These are phyloP conservation scores for Drosophila mauritiana DNA, from an alignment of 1,140 invertebrate species.

Conservation along the genomic window DNA sequence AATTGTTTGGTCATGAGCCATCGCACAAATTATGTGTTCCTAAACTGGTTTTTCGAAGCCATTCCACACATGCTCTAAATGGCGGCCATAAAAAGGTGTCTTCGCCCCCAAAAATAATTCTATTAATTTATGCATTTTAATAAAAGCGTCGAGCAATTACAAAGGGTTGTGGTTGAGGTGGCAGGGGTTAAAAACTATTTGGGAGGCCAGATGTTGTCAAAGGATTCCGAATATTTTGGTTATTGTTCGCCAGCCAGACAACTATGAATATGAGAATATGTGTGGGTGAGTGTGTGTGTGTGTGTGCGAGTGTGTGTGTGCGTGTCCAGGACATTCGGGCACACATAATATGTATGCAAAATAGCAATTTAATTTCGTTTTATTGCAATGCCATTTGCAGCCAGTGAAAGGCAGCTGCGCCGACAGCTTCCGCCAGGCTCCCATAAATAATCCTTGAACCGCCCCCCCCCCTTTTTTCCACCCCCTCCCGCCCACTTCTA, in stretches of 20 bases:
- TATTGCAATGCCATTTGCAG: slow-evolving; percentile 81
- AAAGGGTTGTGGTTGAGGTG: slow-evolving; percentile 36
- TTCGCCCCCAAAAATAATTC: slow-evolving; percentile 32
- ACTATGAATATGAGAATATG: slow-evolving; percentile 59
- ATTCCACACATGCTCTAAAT: slow-evolving; percentile 57
- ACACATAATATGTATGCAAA: slow-evolving; percentile 75
- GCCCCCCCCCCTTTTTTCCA: background rate
- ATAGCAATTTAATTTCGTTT: slow-evolving; percentile 83
- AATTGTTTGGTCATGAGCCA: slow-evolving; percentile 70
- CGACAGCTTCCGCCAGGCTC: slow-evolving; percentile 35
- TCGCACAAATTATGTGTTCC: slow-evolving; percentile 48
- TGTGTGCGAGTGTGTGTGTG: slow-evolving; percentile 29
- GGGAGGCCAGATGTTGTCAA: slow-evolving; percentile 74
- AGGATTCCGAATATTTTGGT: slow-evolving; percentile 59
- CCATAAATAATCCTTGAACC: slow-evolving; percentile 70
- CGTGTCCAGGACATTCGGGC: slow-evolving; percentile 50
- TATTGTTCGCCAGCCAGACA: slow-evolving; percentile 65
- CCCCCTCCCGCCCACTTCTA: background rate
- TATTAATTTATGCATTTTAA: slow-evolving; percentile 83
- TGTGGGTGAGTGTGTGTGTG: slow-evolving; percentile 22
- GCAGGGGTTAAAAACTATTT: slow-evolving; percentile 64
- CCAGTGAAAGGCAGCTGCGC: slow-evolving; percentile 71
- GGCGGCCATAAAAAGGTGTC: slow-evolving; percentile 54
- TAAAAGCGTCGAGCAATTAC: slow-evolving; percentile 74
- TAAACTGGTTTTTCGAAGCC: slow-evolving; percentile 51